A percentile compares a stretch with the other conserved stretches of the same genome.
Evolutionary conservation across 1,140 invertebrate genomes (phyloP).

Genomic region (Pollicipes pollicipes): DNA sequence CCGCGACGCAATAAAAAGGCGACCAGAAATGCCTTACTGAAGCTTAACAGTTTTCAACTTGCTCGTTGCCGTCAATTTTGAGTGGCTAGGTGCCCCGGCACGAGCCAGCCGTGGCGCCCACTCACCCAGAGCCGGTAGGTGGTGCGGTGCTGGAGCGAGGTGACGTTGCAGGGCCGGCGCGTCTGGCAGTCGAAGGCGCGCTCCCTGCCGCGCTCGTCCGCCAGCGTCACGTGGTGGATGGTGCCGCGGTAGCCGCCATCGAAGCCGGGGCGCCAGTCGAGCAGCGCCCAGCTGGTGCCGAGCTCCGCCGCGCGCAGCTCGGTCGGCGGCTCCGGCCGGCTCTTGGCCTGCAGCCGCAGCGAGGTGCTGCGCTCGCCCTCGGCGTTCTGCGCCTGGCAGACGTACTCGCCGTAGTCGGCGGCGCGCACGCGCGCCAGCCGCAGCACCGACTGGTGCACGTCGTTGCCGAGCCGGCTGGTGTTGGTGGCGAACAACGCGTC

Average conservation of each 20-base stretch:
- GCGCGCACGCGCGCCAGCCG: neutral
- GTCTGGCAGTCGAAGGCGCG: slow-evolving; percentile 62
- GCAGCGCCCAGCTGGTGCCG: slow-evolving; percentile 37
- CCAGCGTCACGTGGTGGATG: slow-evolving; percentile 50
- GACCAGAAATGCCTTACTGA: too few relatives aligned
- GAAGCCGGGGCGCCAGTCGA: slow-evolving; percentile 71
- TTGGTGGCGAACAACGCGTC: slow-evolving; percentile 31
- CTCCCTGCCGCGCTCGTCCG: slow-evolving; percentile 42
- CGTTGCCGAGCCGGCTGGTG: neutral
- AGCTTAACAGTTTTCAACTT: too few relatives aligned
- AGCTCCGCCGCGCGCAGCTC: neutral
- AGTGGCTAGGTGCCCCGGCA: too few relatives aligned
- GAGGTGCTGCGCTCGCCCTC: neutral
- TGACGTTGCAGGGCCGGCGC: slow-evolving; percentile 71
- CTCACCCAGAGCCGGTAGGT: too few relatives aligned
- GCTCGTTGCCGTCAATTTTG: too few relatives aligned
- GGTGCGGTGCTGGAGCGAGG: slow-evolving; percentile 52
- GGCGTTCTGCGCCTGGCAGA: neutral
- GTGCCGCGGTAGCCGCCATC: slow-evolving; percentile 69
- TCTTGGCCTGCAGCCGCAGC: neutral
- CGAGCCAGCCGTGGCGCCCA: too few relatives aligned
- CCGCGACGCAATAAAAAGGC: too few relatives aligned
- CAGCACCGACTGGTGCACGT: slow-evolving; percentile 1
- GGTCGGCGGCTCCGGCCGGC: neutral
- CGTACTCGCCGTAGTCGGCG: slow-evolving; percentile 1